Percentiles rank a stretch among this genome's conserved stretches.
Conservation (phyloP, 2,888 invertebrate species). For the Lymantria monacha region DNA sequence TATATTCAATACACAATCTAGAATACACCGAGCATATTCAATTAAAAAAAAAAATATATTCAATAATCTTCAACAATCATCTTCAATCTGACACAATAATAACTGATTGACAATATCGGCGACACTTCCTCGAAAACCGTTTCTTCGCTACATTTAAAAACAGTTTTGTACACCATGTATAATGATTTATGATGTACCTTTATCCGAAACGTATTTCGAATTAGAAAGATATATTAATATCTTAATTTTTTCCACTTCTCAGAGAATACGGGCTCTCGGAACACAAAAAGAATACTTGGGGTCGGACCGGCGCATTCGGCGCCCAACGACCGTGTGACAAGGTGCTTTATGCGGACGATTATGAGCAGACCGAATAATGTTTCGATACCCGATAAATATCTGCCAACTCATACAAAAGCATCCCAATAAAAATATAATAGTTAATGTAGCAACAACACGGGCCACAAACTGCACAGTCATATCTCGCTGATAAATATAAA, state of each 20-base stretch:
- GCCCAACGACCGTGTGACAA: constrained; percentile 82
- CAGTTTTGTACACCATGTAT: constrained; percentile 61
- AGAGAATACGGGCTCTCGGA: constrained; percentile 72
- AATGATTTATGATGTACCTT: constrained; percentile 78
- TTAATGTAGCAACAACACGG: constrained; percentile 77
- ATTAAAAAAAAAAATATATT: constrained; percentile 22
- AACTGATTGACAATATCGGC: constrained; percentile 54
- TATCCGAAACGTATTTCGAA: constrained; percentile 80
- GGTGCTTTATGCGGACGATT: constrained; percentile 81
- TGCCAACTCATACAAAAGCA: constrained; percentile 82
- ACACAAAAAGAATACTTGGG: constrained; percentile 73
- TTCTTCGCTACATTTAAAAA: constrained; percentile 68
- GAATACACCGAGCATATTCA: constrained; percentile 22
- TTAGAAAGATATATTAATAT: constrained; percentile 82
- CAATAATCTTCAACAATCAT: constrained; percentile 16
- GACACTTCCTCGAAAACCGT: constrained; percentile 67
- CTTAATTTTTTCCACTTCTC: constrained; percentile 81
- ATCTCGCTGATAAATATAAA: constrained; percentile 72
- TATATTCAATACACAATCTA: constrained; percentile 41
- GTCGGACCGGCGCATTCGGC: constrained; percentile 71
- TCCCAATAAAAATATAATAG: constrained; percentile 82
- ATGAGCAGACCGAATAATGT: constrained; percentile 80
- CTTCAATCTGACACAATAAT: constrained; percentile 51
- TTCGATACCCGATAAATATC: constrained; percentile 81
- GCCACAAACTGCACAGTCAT: constrained; percentile 78